A percentile compares a stretch with the other conserved stretches of the same genome.
Conservation (phyloP, 2,113 vertebrate genomes). For the Embiotoca jacksoni region DNA sequence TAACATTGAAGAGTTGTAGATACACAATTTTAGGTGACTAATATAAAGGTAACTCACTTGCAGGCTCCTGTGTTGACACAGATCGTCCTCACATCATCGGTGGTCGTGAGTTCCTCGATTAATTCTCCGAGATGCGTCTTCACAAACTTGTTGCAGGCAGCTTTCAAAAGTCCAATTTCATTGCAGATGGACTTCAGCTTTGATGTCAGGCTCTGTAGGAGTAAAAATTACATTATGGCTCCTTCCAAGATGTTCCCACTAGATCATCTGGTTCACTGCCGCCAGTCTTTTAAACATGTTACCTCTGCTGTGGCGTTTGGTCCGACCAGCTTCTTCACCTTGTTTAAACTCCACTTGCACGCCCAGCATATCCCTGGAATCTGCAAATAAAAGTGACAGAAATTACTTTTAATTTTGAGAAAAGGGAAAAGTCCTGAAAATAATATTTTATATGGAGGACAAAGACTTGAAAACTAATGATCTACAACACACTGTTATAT, state of each 20-base stretch:
- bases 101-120: constrained; percentile 69
- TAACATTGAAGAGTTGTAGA: too few relatives aligned
- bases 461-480: too few relatives aligned
- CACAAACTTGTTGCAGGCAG: constrained; percentile 51
- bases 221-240: background rate
- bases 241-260: too few relatives aligned
- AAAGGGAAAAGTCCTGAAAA: background rate
- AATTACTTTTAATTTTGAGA: background rate
- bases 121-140: background rate
- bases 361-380: constrained; percentile 66
- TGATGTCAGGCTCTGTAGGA: constrained; percentile 20
- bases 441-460: too few relatives aligned
- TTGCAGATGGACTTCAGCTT: constrained; percentile 50
- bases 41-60: constrained; percentile 62
- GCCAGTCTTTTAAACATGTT: background rate
- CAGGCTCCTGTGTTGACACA: constrained; percentile 67
- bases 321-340: constrained; percentile 30
- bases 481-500: too few relatives aligned
- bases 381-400: background rate
- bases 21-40: background rate
- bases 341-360: constrained; percentile 68
- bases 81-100: constrained; percentile 68
- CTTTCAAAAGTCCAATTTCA: constrained; percentile 56
- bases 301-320: constrained; percentile 15
- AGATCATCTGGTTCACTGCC: background rate